Conservation (phyloP, 2,797 vertebrate species). For the Martes flavigula region DNA sequence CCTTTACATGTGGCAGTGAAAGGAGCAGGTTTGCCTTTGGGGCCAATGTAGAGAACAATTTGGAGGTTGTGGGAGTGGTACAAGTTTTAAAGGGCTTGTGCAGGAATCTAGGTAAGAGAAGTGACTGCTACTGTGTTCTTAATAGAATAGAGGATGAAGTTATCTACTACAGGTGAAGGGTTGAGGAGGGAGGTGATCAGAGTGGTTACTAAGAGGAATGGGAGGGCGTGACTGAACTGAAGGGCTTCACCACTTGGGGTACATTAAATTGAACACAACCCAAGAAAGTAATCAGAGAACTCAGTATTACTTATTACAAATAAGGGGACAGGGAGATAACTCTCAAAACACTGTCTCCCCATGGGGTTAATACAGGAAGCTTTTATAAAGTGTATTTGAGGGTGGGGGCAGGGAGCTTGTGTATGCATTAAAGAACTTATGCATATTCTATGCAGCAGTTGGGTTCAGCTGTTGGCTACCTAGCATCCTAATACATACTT, state of each 20-base stretch:
- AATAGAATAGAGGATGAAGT: not conserved
- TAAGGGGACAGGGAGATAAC: not conserved
- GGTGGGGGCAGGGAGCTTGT: not conserved
- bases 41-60: not conserved
- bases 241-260: not conserved
- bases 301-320: not conserved
- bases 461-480: not conserved
- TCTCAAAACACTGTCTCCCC: not conserved
- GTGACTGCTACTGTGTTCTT: not conserved
- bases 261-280: not conserved
- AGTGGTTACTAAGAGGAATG: not conserved
- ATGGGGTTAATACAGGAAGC: not conserved
- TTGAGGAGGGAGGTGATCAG: not conserved
- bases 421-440: not conserved
- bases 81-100: not conserved
- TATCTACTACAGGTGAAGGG: not conserved
- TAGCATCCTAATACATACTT: not conserved
- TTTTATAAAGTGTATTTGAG: not conserved
- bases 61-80: not conserved
- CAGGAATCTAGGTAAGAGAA: not conserved
- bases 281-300: not conserved
- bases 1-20: not conserved
- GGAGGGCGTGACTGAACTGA: not conserved
- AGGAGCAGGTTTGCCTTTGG: not conserved
- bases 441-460: not conserved